Evolutionary conservation across 2,888 invertebrate genomes (phyloP).

Genomic region (Bedellia somnulentella): DNA sequence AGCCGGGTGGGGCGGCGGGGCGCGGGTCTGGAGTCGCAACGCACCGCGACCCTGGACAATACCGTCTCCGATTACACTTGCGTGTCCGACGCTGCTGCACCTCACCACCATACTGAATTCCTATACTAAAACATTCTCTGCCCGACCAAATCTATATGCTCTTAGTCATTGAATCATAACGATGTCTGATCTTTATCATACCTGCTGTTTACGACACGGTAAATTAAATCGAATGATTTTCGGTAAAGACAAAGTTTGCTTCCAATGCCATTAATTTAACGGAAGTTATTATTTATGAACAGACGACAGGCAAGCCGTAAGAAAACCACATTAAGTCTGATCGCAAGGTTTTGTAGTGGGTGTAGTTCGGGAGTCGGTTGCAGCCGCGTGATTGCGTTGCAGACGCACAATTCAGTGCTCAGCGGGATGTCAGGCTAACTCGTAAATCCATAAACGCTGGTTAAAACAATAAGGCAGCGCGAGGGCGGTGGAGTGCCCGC

Average conservation of each 20-base stretch:
- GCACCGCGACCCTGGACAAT: slow-evolving; percentile 53
- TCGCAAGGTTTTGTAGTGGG: too few species aligned
- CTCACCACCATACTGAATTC: slow-evolving; percentile 32
- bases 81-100: slow-evolving; percentile 29
- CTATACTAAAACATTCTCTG: slow-evolving; percentile 48
- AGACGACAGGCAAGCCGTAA: too few species aligned
- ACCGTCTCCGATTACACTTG: slow-evolving; percentile 52
- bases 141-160: too few species aligned
- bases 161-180: too few species aligned
- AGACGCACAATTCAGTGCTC: slow-evolving; percentile 11
- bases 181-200: too few species aligned
- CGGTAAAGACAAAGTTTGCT: too few species aligned
- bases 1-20: too few species aligned
- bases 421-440: slow-evolving; percentile 25
- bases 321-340: too few species aligned
- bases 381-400: slow-evolving; percentile 1
- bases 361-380: slow-evolving; percentile 3
- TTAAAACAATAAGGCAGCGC: slow-evolving; percentile 47
- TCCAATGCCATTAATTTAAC: too few species aligned
- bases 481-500: slow-evolving; percentile 36
- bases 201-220: too few species aligned
- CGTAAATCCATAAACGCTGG: slow-evolving; percentile 39
- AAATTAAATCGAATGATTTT: too few species aligned
- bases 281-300: too few species aligned
- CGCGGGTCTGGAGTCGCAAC: slow-evolving; percentile 26